Evolutionary conservation across 2,797 vertebrate species (phyloP), one percentile per base, ranked within the genome.

Genomic region (Eremophila alpestris): DNA sequence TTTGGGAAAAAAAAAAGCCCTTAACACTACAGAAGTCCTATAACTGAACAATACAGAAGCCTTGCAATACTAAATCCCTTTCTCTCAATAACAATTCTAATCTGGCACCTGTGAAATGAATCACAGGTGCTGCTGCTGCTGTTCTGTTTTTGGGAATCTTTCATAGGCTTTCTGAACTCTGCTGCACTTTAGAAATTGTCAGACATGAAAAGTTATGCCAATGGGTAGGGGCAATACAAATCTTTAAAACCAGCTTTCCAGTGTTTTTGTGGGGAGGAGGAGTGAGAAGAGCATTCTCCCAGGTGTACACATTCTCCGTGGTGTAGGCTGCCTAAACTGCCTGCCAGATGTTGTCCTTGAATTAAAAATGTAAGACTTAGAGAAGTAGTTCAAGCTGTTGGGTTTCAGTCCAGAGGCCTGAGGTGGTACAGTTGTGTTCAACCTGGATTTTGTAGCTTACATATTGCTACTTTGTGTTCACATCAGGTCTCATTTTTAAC

Each of bases 141-240:
- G 73, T 89, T 86, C 51, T 3, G n/a, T 91, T 91, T 67, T 91
- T 43, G 93, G 93, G 96, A 93, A 89, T 96, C 83, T 94, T 76
- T 60, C 52, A 83, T 41, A 92, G 96, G 95, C 97, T 96, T 96
- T 95, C 93, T 93, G 71, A 93, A 71, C 76, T 97, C 92, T 92
- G 92, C 94, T 96, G 97, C 97, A 98, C 97, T 97, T 98, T 97
- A 97, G 70, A 91, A 92, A 84, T 87, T 92, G 76, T 94, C 90
- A 65, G 94, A 74, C 60, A 14, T 78, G 59, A 88, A 52, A 89
- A 90, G 59, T 75, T 29, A 94, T 24, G 92, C 88, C 93, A 91
- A 5, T 86, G 95, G 93, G 87, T 87, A 90, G 94, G 89, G 93
- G 90, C 91, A 87, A 83, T 94, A 91, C 14, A 5, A 11, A 70